A percentile compares a stretch with the other conserved stretches of the same genome.
These are phyloP conservation scores for Megalonaias nervosa DNA, from an alignment of 1,140 invertebrate species.

Conservation along the genomic window DNA sequence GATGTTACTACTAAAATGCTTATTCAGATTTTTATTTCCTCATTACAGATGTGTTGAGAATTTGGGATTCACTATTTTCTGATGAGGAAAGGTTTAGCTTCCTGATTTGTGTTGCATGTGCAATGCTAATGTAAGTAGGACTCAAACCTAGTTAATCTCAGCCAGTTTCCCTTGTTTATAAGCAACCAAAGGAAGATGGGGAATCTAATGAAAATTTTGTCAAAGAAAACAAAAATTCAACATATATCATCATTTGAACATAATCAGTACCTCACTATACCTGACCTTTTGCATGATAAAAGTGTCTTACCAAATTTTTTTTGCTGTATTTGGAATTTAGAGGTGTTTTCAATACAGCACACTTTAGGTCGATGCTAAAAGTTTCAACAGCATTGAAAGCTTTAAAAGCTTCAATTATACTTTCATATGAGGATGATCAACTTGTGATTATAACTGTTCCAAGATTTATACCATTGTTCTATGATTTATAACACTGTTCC, in stretches of 20 bases:
- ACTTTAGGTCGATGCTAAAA: too few relatives aligned
- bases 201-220: neutral
- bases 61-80: slow-evolving; percentile 96
- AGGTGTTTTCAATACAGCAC: too few relatives aligned
- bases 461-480: too few relatives aligned
- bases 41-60: slow-evolving; percentile 86
- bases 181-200: neutral
- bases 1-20: too few relatives aligned
- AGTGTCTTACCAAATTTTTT: neutral
- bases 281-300: neutral
- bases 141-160: neutral
- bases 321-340: too few relatives aligned
- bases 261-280: neutral
- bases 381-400: too few relatives aligned
- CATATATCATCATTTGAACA: neutral
- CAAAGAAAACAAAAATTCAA: too few relatives aligned
- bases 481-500: too few relatives aligned
- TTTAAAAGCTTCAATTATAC: too few relatives aligned
- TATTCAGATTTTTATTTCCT: slow-evolving; percentile 16
- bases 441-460: too few relatives aligned
- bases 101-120: slow-evolving; percentile 92
- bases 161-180: neutral
- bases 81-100: slow-evolving; percentile 92
- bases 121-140: slow-evolving; percentile 93
- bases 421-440: too few relatives aligned